Evolutionary conservation across 2,113 vertebrate genomes (phyloP).

Genomic region (Saccopteryx leptura): DNA sequence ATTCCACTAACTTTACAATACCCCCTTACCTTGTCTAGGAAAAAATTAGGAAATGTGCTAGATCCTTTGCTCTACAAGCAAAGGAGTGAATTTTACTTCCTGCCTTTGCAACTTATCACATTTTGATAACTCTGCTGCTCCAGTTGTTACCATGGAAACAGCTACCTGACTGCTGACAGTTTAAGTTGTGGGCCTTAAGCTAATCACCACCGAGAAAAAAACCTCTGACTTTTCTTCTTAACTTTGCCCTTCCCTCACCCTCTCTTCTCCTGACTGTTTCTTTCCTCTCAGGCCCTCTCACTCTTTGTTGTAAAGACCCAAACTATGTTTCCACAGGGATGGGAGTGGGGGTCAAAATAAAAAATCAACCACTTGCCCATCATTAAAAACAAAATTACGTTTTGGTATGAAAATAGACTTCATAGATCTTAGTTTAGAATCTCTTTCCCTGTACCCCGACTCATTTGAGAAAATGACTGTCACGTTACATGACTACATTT

Average conservation of each 20-base stretch:
- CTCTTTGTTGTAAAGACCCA: slow-evolving; percentile 25
- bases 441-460: not conserved
- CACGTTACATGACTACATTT: not conserved
- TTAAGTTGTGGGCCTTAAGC: slow-evolving; percentile 50
- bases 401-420: slow-evolving; percentile 56
- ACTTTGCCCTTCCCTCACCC: slow-evolving; percentile 56
- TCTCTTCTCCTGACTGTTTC: slow-evolving; percentile 19
- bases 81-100: slow-evolving; percentile 68
- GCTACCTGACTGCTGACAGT: slow-evolving; percentile 71
- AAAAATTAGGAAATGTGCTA: not conserved
- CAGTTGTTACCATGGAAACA: slow-evolving; percentile 61
- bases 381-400: slow-evolving; percentile 78
- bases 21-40: slow-evolving; percentile 3
- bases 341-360: slow-evolving; percentile 15
- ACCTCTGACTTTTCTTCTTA: slow-evolving; percentile 69
- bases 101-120: slow-evolving; percentile 67
- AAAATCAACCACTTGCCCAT: slow-evolving; percentile 15
- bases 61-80: slow-evolving; percentile 54
- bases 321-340: slow-evolving; percentile 73
- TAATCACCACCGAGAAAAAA: slow-evolving; percentile 58
- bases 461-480: slow-evolving; percentile 14
- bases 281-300: not conserved
- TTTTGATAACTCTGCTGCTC: slow-evolving; percentile 71
- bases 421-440: not conserved
- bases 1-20: slow-evolving; percentile 1